A percentile compares a stretch with the other conserved stretches of the same genome.
These are phyloP conservation scores for Diacarnus erythraeanus DNA, from an alignment of 37 sponge, comb jelly and placozoan genomes.

Conservation along the genomic window DNA sequence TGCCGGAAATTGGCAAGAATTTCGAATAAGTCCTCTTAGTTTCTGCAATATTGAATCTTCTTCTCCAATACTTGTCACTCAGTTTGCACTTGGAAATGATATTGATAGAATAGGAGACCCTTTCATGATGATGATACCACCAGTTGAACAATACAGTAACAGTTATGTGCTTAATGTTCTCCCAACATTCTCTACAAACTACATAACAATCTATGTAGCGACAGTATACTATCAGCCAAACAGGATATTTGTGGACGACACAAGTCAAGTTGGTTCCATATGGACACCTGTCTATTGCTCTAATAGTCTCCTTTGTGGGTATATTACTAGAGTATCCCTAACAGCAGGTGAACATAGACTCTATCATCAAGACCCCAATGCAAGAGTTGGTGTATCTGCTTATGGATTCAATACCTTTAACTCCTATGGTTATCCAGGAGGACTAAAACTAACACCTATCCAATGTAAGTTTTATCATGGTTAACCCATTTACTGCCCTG, in stretches of 20 bases:
- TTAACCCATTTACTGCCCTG: too few species aligned
- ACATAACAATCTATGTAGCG: conserved; percentile 35
- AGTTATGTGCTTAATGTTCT: conserved; percentile 40
- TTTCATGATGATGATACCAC: conserved; percentile 61
- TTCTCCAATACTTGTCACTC: conserved; percentile 39
- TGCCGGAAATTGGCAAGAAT: conserved; percentile 23
- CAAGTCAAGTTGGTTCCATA: neutral
- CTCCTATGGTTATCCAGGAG: conserved; percentile 68
- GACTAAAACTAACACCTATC: conserved; percentile 41
- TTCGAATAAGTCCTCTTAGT: neutral
- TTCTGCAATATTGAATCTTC: conserved; percentile 47
- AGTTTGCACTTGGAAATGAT: conserved; percentile 24
- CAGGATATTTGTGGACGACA: conserved; percentile 22
- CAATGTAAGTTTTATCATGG: conserved; percentile 17
- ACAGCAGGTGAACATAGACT: conserved; percentile 27
- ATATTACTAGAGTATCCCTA: conserved; percentile 9
- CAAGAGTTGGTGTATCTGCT: conserved; percentile 39
- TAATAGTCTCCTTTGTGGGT: conserved; percentile 30
- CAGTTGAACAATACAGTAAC: conserved; percentile 68
- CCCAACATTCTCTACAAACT: conserved; percentile 21
- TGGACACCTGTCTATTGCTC: conserved; percentile 27
- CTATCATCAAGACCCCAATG: conserved; percentile 25
- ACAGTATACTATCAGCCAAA: conserved; percentile 21
- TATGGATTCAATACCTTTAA: conserved; percentile 48
- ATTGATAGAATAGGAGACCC: conserved; percentile 42